Percentiles rank a stretch among this genome's conserved stretches.
These are phyloP conservation scores for Sciaenops ocellatus DNA, from an alignment of 2,797 vertebrate species.

Conservation along the genomic window DNA sequence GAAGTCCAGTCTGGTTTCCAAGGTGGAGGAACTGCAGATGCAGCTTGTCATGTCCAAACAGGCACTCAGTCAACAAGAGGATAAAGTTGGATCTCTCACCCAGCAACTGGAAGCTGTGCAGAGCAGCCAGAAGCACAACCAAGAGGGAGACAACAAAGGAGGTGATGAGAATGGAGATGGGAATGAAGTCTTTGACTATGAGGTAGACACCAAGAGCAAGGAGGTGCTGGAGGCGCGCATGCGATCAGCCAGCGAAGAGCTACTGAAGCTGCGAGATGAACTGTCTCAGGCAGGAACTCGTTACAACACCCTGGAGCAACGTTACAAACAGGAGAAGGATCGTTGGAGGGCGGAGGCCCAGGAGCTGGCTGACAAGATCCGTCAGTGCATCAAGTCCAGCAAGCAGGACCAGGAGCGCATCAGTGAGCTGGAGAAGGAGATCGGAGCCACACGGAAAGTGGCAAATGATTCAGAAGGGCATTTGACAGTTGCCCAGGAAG, in stretches of 20 bases:
- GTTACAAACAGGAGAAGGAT: conserved; percentile 86
- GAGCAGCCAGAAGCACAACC: conserved; percentile 53
- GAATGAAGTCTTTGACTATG: conserved; percentile 76
- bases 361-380: conserved; percentile 87
- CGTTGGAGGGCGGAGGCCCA: conserved; percentile 86
- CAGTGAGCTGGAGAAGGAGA: conserved; percentile 87
- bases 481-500: conserved; percentile 88
- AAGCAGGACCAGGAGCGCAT: conserved; percentile 87
- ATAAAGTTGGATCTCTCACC: conserved; percentile 81
- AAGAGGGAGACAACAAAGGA: conserved; percentile 45
- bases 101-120: conserved; percentile 82
- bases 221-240: conserved; percentile 84
- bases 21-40: conserved; percentile 87
- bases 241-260: conserved; percentile 82
- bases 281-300: conserved; percentile 82
- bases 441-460: conserved; percentile 84
- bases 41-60: conserved; percentile 86
- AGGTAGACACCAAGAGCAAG: conserved; percentile 84
- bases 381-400: conserved; percentile 85
- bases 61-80: conserved; percentile 85
- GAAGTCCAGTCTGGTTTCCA: conserved; percentile 80
- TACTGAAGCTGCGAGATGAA: conserved; percentile 82
- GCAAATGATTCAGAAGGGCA: conserved; percentile 87
- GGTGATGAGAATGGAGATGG: conserved; percentile 57
- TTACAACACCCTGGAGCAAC: conserved; percentile 81